phyloP scores from a whole-genome alignment of 2,888 invertebrate species.

The Tachina fera region DNA sequence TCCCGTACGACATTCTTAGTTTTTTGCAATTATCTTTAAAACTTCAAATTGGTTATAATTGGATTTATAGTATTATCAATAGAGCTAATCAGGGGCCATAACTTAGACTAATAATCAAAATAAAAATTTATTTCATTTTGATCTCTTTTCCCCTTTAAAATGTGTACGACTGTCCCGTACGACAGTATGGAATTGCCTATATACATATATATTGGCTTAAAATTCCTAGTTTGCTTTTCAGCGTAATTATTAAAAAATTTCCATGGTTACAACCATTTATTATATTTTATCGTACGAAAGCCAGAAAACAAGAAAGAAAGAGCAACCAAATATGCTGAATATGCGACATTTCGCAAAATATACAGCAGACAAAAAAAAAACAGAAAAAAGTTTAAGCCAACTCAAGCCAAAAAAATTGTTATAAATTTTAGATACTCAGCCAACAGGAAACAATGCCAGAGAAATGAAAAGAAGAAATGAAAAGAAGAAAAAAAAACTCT shows the following conservation, averaged over 20 bases:
- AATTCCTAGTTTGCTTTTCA: neutral
- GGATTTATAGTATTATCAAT: no score
- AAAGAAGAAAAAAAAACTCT: slow-evolving; percentile 43
- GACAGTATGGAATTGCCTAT: no score
- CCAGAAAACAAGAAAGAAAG: neutral
- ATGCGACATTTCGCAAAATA: slow-evolving; percentile 56
- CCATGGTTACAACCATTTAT: slow-evolving; percentile 52
- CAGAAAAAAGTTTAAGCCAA: slow-evolving; percentile 18
- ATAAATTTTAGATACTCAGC: slow-evolving; percentile 57
- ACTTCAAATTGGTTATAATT: no score
- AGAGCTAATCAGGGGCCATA: no score
- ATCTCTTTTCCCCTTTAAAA: no score
- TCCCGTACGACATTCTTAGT: no score
- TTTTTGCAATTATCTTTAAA: no score
- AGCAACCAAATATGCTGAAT: slow-evolving; percentile 51
- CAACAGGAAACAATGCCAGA: slow-evolving; percentile 69
- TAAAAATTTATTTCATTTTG: no score
- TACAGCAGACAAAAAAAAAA: slow-evolving; percentile 14
- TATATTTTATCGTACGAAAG: slow-evolving; percentile 48
- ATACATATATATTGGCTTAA: neutral
- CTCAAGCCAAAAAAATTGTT: slow-evolving; percentile 53
- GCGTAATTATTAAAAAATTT: slow-evolving; percentile 51
- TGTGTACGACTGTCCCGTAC: no score
- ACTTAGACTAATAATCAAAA: no score
- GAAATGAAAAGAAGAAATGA: no score